Evolutionary conservation across 1,140 invertebrate species (phyloP).

Genomic region (Spodoptera frugiperda): DNA sequence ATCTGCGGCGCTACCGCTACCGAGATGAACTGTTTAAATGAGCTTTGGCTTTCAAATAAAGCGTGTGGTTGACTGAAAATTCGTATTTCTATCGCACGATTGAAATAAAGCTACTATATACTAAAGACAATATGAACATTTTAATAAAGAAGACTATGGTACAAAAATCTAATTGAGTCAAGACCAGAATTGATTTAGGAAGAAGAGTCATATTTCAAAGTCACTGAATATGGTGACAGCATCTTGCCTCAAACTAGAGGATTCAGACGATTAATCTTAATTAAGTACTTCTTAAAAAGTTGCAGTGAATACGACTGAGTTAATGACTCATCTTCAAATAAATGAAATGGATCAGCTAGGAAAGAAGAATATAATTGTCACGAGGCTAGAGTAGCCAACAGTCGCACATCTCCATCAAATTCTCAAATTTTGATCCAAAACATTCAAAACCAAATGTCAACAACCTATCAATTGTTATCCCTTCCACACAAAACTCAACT

Average conservation of each 20-base stretch:
- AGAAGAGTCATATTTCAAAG: too few relatives aligned
- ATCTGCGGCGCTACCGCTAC: conserved; percentile 17
- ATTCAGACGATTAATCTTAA: too few relatives aligned
- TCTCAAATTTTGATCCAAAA: conserved; percentile 11
- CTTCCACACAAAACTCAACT: not conserved
- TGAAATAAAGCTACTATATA: too few relatives aligned
- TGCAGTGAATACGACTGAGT: not conserved
- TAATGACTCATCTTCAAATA: not conserved
- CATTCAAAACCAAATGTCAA: conserved; percentile 31
- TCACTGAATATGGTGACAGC: too few relatives aligned
- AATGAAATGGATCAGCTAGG: not conserved
- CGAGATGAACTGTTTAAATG: not conserved
- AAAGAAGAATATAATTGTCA: not conserved
- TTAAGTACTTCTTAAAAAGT: too few relatives aligned
- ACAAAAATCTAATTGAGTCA: too few relatives aligned
- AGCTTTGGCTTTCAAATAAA: not conserved
- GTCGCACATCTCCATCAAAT: conserved; percentile 9
- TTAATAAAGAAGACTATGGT: too few relatives aligned
- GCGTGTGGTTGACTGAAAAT: not conserved
- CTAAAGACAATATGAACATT: too few relatives aligned
- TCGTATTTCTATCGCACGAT: too few relatives aligned
- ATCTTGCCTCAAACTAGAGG: too few relatives aligned
- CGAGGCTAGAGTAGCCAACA: conserved; percentile 7
- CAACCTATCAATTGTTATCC: conserved; percentile 35
- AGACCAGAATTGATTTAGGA: too few relatives aligned